Evolutionary conservation across 2,113 vertebrate genomes (phyloP).

Genomic region (Melanerpes aurifrons): DNA sequence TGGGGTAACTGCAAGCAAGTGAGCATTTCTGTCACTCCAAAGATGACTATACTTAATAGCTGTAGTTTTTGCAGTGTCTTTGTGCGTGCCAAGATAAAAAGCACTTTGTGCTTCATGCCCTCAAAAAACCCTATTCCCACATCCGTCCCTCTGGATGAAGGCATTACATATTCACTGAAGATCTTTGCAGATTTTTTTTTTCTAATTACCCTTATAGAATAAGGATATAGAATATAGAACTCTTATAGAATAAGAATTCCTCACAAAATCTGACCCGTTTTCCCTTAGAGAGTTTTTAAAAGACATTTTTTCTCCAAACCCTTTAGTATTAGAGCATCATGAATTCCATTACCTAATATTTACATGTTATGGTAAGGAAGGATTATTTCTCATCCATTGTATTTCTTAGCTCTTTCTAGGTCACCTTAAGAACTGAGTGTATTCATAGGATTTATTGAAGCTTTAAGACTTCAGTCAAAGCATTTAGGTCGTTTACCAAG

Average conservation of each 20-base stretch:
- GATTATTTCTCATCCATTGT: neutral
- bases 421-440: neutral
- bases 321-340: neutral
- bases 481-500: neutral
- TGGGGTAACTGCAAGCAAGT: neutral
- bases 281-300: neutral
- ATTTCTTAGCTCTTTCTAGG: neutral
- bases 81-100: neutral
- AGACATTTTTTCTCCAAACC: neutral
- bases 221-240: too few relatives aligned
- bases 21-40: neutral
- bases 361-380: neutral
- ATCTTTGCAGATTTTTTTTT: neutral
- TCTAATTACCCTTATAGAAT: too few relatives aligned
- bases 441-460: neutral
- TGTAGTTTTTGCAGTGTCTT: neutral
- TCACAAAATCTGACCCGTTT: neutral
- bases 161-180: neutral
- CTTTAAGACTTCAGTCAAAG: neutral
- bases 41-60: neutral
- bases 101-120: neutral
- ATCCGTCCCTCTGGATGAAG: neutral
- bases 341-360: neutral
- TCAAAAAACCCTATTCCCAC: rapidly evolving
- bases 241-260: neutral